Evolutionary conservation across 2,888 invertebrate genomes (phyloP), one percentile per base, ranked within the genome.

Genomic region (Hypsopygia costalis): DNA sequence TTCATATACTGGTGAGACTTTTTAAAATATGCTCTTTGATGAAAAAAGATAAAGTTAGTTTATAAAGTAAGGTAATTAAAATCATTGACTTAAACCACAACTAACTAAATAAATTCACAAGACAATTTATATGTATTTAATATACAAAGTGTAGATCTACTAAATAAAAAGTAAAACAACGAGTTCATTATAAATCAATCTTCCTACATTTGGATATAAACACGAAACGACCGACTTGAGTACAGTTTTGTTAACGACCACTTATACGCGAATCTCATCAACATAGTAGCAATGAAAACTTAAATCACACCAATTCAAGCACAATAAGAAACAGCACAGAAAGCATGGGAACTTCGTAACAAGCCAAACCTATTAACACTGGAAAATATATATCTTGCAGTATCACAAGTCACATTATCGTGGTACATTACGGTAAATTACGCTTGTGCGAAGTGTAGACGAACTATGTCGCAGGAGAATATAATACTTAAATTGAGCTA

Each of bases 281-380:
- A 62, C 69, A 68, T 66, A 70, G 69, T 66, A 67, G 70, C 63
- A 52, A 55, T 56, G 56, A 50, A 58, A 58, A 59, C 59, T 65
- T 67, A 67, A 75, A 74, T 75, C 73, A 73, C 68, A 73, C 71
- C 64, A 69, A 72, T 73, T 71, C 65, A 58, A 67, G 52, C 20
- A 40, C 49, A 55, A 59, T 62, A 57, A 60, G 62, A 65, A 66
- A 68, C 52, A 52, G 32, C 6, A 12, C 71, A 69, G 75, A 71
- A 70, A 76, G 75, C 78, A 73, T 85, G 85, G 77, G 85, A 86
- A 83, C 72, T 57, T 59, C 61, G 72, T 85, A 85, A 85, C 81
- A 67, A 85, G 83, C 62, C 68, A 55, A 72, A 74, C 73, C 71
- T 81, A 81, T 83, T 82, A 39, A 39, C 36, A 37, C 25, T 16